These are phyloP conservation scores for Oryzias woworae DNA, from an alignment of 2,113 vertebrate genomes.

Conservation along the genomic window DNA sequence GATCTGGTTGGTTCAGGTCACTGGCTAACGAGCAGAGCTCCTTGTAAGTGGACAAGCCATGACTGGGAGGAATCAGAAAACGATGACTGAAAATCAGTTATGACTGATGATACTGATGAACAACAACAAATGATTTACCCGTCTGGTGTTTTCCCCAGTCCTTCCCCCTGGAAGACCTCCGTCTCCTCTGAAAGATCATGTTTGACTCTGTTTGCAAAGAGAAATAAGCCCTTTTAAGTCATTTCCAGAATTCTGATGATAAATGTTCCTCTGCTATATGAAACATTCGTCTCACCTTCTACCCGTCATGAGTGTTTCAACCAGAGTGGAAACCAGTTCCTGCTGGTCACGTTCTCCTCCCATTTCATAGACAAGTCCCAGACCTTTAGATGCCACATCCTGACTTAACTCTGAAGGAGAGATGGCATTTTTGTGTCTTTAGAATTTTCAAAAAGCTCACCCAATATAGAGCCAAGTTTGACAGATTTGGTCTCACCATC, in stretches of 20 bases:
- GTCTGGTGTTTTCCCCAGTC: constrained; percentile 93
- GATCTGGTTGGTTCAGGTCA: constrained; percentile 96
- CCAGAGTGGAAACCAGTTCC: constrained; percentile 91
- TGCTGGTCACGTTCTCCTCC: constrained; percentile 93
- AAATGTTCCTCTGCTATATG: not conserved
- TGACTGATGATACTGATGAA: too few relatives aligned
- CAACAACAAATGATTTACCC: constrained; percentile 78
- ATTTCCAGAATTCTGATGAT: not conserved
- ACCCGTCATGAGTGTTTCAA: constrained; percentile 98
- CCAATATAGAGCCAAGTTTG: not conserved
- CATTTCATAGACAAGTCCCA: constrained; percentile 95
- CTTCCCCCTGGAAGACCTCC: constrained; percentile 91
- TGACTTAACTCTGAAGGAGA: constrained; percentile 88
- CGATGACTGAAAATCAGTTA: not conserved
- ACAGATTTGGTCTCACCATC: constrained; percentile 84
- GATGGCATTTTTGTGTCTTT: not conserved
- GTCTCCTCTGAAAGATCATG: constrained; percentile 91
- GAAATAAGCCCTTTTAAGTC: constrained; percentile 25
- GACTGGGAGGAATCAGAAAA: constrained; percentile 72
- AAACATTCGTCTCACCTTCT: constrained; percentile 82
- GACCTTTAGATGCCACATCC: constrained; percentile 96
- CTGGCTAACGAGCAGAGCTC: constrained; percentile 97
- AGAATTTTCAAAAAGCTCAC: not conserved
- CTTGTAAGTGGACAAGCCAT: constrained; percentile 95
- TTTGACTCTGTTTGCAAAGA: constrained; percentile 79